Conservation (phyloP, 2,888 invertebrate genomes). For the Portevinia maculata region DNA sequence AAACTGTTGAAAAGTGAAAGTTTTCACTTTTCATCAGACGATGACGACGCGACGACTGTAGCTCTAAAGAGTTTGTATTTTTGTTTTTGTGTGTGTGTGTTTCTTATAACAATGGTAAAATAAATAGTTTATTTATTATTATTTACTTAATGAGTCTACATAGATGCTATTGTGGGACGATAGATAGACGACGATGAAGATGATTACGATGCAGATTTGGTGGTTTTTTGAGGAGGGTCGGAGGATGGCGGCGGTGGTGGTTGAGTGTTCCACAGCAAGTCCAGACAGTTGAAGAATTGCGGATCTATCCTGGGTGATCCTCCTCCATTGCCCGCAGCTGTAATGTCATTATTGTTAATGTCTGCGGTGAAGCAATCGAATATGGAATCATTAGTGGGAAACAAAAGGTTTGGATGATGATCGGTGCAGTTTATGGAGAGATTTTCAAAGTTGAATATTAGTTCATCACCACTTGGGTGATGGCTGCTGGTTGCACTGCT, state of each 20-base stretch:
- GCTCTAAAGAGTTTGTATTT: slow-evolving; percentile 74
- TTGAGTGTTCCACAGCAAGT: slow-evolving; percentile 63
- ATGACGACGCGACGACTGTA: slow-evolving; percentile 29
- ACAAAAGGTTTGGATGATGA: slow-evolving; percentile 45
- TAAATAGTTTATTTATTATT: slow-evolving; percentile 66
- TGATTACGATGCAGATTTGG: slow-evolving; percentile 29
- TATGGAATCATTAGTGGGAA: slow-evolving; percentile 57
- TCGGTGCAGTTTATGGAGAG: slow-evolving; percentile 74
- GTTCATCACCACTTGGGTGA: slow-evolving; percentile 77
- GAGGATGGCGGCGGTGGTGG: slow-evolving; percentile 16
- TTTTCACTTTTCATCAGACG: slow-evolving; percentile 67
- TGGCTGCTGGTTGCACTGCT: slow-evolving; percentile 76
- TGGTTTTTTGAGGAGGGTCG: slow-evolving; percentile 24
- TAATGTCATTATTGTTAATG: slow-evolving; percentile 67
- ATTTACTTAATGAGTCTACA: slow-evolving; percentile 61
- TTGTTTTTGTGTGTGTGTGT: slow-evolving; percentile 72
- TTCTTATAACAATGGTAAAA: slow-evolving; percentile 77
- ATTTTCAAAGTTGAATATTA: slow-evolving; percentile 82
- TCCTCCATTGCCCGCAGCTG: slow-evolving; percentile 53
- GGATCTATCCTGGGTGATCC: slow-evolving; percentile 67
- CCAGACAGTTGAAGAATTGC: slow-evolving; percentile 68
- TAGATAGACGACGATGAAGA: slow-evolving; percentile 61
- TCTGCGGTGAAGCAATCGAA: slow-evolving; percentile 68
- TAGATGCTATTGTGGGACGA: slow-evolving; percentile 65
- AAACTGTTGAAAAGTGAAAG: slow-evolving; percentile 71